A percentile compares a stretch with the other conserved stretches of the same genome.
These are phyloP conservation scores for Ctenicera cuprea DNA, from an alignment of 2,888 invertebrate genomes.

Conservation along the genomic window DNA sequence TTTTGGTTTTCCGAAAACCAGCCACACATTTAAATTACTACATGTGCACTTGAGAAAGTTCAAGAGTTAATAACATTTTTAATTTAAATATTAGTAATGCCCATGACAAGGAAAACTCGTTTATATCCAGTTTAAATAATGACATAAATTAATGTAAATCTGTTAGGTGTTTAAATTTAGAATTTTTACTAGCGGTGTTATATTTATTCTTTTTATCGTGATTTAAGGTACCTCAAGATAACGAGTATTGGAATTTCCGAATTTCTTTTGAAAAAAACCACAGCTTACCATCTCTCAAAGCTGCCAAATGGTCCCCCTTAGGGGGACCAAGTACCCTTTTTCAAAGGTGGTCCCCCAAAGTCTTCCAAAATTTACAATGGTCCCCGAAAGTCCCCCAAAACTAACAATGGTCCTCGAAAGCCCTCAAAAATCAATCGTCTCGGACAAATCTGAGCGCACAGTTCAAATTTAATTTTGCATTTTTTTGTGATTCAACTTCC, in stretches of 20 bases:
- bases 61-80: neutral
- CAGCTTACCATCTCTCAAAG: too few relatives aligned
- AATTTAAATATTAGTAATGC: conserved; percentile 30
- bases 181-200: conserved; percentile 20
- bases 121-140: conserved; percentile 35
- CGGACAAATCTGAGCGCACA: too few relatives aligned
- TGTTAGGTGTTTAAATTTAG: conserved; percentile 26
- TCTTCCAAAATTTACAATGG: too few relatives aligned
- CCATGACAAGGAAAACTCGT: conserved; percentile 31
- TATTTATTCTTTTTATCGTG: conserved; percentile 23
- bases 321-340: too few relatives aligned
- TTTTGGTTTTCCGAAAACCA: neutral
- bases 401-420: too few relatives aligned
- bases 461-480: too few relatives aligned
- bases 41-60: too few relatives aligned
- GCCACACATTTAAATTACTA: neutral
- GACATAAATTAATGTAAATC: conserved; percentile 32
- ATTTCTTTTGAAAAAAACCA: neutral
- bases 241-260: neutral
- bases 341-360: too few relatives aligned
- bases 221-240: conserved; percentile 17
- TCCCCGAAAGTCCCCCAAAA: too few relatives aligned
- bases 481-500: too few relatives aligned
- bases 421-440: too few relatives aligned
- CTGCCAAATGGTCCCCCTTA: too few relatives aligned